These are phyloP conservation scores for Athalia rosae DNA, from an alignment of 2,888 invertebrate species.

Conservation along the genomic window DNA sequence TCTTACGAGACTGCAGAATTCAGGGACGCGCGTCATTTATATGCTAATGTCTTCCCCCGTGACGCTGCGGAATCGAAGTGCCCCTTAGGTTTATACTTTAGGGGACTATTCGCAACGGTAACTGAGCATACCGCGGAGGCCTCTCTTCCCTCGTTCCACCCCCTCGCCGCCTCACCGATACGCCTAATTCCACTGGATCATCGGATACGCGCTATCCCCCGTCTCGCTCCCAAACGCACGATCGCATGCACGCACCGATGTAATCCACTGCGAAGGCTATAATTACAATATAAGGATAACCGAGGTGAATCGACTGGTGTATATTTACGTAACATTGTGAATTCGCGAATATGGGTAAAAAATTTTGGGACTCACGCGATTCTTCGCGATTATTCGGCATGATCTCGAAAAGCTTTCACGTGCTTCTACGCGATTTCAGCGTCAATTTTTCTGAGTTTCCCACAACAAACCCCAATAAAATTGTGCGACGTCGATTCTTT, in stretches of 20 bases:
- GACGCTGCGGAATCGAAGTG: conserved; percentile 42
- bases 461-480: no score
- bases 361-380: no score
- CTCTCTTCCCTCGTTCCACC: conserved; percentile 12
- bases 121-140: conserved; percentile 5
- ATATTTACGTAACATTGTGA: no score
- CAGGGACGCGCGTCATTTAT: conserved; percentile 48
- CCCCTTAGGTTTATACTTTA: conserved; percentile 33
- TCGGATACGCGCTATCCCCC: background rate
- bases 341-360: no score
- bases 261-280: no score
- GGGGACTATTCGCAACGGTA: conserved; percentile 38
- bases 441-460: no score
- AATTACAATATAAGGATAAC: no score
- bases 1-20: background rate
- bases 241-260: background rate
- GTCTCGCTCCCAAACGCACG: background rate
- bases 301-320: no score
- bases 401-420: no score
- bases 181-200: conserved; percentile 35
- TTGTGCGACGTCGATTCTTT: no score
- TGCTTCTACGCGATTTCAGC: no score
- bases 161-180: background rate
- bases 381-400: no score
- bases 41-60: conserved; percentile 49